Evolutionary conservation across 2,888 invertebrate genomes (phyloP).

Genomic region (Dicyrtomina minuta): DNA sequence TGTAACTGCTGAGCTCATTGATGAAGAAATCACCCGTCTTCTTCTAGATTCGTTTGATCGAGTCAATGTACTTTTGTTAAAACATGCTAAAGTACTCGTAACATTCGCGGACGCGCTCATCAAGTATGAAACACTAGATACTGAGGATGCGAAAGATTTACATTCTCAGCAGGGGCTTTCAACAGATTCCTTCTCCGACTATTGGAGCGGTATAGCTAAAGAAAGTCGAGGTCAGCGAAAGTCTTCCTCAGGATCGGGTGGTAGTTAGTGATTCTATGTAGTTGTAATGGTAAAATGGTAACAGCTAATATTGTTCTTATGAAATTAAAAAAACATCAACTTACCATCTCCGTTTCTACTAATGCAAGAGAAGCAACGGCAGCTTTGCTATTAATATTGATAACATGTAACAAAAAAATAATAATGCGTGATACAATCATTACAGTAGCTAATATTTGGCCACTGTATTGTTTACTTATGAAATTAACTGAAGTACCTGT

Average conservation of each 20-base stretch:
- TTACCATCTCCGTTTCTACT: background rate
- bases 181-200: too few species aligned
- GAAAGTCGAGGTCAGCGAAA: background rate
- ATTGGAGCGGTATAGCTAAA: background rate
- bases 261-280: too few species aligned
- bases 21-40: conserved; percentile 87
- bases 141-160: conserved; percentile 81
- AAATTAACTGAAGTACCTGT: too few species aligned
- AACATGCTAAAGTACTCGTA: conserved; percentile 88
- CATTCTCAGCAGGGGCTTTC: conserved; percentile 57
- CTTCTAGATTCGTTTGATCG: conserved; percentile 89
- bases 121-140: conserved; percentile 94
- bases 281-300: too few species aligned
- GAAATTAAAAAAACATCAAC: background rate
- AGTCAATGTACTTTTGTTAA: conserved; percentile 82
- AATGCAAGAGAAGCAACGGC: too few species aligned
- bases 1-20: conserved; percentile 77
- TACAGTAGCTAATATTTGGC: too few species aligned
- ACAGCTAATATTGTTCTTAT: background rate
- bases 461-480: too few species aligned
- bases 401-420: too few species aligned
- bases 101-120: conserved; percentile 92
- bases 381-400: too few species aligned
- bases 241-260: background rate
- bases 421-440: too few species aligned